phyloP scores from a whole-genome alignment of 2,113 vertebrate genomes.

The Pan troglodytes region NHGRI_mPanTro3-v2.1_pri NC_072402.2:45992501-45993000 shows the following conservation, averaged over 20 bases:
- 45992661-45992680: neutral
- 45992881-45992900: neutral
- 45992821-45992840: neutral
- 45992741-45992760: neutral
- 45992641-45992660: neutral
- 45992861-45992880: neutral
- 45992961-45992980: neutral
- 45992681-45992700: neutral
- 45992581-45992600: neutral
- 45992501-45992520: neutral
- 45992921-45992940: neutral
- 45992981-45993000: neutral
- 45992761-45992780: neutral
- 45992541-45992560: neutral
- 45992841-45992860: neutral
- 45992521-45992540: neutral
- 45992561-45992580: neutral
- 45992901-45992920: neutral
- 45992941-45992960: neutral
- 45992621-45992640: neutral
- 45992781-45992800: neutral
- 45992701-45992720: neutral
- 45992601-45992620: neutral
- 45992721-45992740: neutral
- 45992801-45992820: neutral